Evolutionary conservation across 2,888 invertebrate species (phyloP).

Genomic region (Microctonus hyperodae): DNA sequence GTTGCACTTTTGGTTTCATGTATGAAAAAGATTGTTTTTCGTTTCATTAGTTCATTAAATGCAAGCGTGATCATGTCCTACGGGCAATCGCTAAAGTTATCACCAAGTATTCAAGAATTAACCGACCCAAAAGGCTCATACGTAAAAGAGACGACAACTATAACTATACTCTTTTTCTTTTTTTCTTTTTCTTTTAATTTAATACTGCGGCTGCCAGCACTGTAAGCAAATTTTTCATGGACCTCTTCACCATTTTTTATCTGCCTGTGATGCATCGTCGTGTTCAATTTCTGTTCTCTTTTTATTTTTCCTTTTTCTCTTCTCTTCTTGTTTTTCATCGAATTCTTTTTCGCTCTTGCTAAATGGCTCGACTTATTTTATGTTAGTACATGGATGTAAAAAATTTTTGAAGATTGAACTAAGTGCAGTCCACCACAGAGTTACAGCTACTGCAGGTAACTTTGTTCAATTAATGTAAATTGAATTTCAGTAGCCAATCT

Average conservation of each 20-base stretch:
- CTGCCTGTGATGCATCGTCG: constrained; percentile 6
- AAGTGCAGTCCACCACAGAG: constrained; percentile 15
- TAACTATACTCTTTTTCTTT: too few species aligned
- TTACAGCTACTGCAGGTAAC: not conserved
- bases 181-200: too few species aligned
- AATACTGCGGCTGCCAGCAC: constrained; percentile 20
- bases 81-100: constrained; percentile 34
- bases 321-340: not conserved
- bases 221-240: constrained; percentile 36
- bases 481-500: not conserved
- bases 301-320: constrained; percentile 23
- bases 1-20: not conserved
- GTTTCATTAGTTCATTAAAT: constrained; percentile 16
- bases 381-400: not conserved
- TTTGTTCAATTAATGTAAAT: constrained; percentile 1
- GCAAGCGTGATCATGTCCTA: constrained; percentile 22
- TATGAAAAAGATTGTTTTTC: constrained; percentile 40
- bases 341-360: not conserved
- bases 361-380: not conserved
- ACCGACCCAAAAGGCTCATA: constrained; percentile 30
- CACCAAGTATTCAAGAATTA: constrained; percentile 37
- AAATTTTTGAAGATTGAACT: constrained; percentile 17
- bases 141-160: constrained; percentile 25
- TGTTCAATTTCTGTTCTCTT: constrained; percentile 4
- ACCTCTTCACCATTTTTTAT: constrained; percentile 26